These are phyloP conservation scores for Rafetus swinhoei DNA, from an alignment of 2,113 vertebrate genomes.

Conservation along the genomic window DNA sequence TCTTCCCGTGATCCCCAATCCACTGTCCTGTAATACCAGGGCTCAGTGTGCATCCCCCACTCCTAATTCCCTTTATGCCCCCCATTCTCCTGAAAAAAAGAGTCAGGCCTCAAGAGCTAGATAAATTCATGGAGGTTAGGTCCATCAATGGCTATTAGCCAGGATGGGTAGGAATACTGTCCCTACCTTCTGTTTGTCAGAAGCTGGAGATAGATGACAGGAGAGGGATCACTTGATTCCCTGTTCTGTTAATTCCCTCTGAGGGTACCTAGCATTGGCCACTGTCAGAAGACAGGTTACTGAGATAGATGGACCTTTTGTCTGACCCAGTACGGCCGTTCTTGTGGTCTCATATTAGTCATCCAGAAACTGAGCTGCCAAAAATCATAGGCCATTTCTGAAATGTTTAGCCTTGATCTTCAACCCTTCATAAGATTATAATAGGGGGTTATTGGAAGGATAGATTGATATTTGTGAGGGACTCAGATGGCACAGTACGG, in stretches of 20 bases:
- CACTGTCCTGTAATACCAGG: neutral
- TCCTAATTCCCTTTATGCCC: neutral
- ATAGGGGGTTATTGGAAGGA: neutral
- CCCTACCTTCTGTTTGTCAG: too few relatives aligned
- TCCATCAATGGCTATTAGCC: too few relatives aligned
- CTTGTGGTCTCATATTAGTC: fast-evolving
- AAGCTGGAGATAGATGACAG: too few relatives aligned
- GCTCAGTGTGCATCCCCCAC: neutral
- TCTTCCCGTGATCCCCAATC: neutral
- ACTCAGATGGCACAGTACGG: neutral
- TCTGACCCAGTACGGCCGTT: too few relatives aligned
- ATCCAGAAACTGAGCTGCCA: neutral
- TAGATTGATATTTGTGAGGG: fast-evolving
- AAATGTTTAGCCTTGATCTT: neutral
- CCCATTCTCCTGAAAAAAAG: fast-evolving
- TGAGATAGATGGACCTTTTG: too few relatives aligned
- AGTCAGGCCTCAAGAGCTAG: fast-evolving
- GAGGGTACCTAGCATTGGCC: too few relatives aligned
- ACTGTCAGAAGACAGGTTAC: too few relatives aligned
- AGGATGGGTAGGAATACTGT: too few relatives aligned
- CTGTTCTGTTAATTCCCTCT: too few relatives aligned
- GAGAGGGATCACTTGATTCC: too few relatives aligned
- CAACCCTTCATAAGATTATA: neutral
- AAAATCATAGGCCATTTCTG: fast-evolving
- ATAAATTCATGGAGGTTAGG: too few relatives aligned